Base-by-base conservation (phyloP, 1,140 invertebrate genomes). In the Papilio aristodemus region DNA sequence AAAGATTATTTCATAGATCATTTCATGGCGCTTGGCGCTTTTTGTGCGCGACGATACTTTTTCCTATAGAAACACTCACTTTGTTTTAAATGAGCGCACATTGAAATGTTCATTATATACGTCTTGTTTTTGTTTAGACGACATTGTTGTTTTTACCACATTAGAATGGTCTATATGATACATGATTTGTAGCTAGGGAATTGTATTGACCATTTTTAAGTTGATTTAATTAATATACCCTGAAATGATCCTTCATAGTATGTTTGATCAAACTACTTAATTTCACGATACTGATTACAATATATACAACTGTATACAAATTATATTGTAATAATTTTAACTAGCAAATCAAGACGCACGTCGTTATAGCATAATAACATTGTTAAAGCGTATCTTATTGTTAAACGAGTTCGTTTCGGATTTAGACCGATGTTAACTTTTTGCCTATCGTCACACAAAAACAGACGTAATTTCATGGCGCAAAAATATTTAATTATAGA, bases 331-430 rank as follows among this genome's bases (percentile, higher is more conserved):
- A 10, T 46, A n/a, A 46, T 19, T 10, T 54, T 54, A 32, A 11
- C 4, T 54, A 54, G 9, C 46, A 54, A 54, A 54, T 54, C 10
- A 10, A 54, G 46, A 11, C 19, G 19, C 46, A 22, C 6, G 11
- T 25, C 19, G 46, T 54, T 54, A 54, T 11, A 54, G 4, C 22
- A 19, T 4, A 54, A 54, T 54, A 54, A 54, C 46, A 22, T 22
- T 54, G 46, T 54, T 54, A 54, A 22, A 54, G 19, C 46, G 46
- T 46, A 46, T 14, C 43, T 46, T 46, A 46, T 46, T 46, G 43
- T 46, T 46, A 17, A 46, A 46, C 43, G 43, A 46, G 7, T 13
- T n/a, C n/a, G 46, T 11, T 54, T 6, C 46, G 10, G 38, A 39
- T 39, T 13, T 39, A 13, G 11, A 54, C 9, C 9, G 17, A 54